These are phyloP conservation scores for Manis crassicaudata DNA, from an alignment of 2,797 vertebrate species.

Conservation along the genomic window DNA sequence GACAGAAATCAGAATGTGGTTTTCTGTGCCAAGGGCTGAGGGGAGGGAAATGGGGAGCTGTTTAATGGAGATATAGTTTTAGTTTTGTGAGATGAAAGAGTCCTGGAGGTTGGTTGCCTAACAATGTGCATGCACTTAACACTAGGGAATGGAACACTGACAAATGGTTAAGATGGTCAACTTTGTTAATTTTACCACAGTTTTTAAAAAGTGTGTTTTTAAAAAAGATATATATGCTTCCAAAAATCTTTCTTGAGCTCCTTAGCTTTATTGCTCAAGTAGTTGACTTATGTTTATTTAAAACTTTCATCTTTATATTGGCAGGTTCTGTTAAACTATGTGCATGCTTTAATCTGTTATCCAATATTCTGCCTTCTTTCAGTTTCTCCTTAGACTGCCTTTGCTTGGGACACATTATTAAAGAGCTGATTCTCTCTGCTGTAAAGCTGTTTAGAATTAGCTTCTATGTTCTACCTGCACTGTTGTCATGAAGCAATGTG, in stretches of 20 bases:
- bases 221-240: not conserved
- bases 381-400: not conserved
- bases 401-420: not conserved
- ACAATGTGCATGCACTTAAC: not conserved
- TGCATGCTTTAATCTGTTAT: not conserved
- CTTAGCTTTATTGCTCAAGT: not conserved
- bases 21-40: not conserved
- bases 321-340: not conserved
- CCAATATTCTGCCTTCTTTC: not conserved
- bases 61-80: not conserved
- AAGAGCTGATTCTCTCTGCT: not conserved
- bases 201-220: not conserved
- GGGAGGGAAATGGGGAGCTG: not conserved
- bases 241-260: slow-evolving; percentile 14
- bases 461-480: not conserved
- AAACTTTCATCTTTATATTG: not conserved
- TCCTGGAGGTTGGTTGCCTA: not conserved
- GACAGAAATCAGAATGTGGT: not conserved
- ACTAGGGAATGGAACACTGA: not conserved
- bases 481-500: not conserved
- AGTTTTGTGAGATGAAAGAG: not conserved
- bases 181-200: not conserved
- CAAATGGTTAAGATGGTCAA: not conserved
- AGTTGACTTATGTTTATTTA: not conserved
- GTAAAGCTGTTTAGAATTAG: not conserved